Evolutionary conservation across 2,113 vertebrate species (phyloP).

Genomic region (Mugil cephalus): DNA sequence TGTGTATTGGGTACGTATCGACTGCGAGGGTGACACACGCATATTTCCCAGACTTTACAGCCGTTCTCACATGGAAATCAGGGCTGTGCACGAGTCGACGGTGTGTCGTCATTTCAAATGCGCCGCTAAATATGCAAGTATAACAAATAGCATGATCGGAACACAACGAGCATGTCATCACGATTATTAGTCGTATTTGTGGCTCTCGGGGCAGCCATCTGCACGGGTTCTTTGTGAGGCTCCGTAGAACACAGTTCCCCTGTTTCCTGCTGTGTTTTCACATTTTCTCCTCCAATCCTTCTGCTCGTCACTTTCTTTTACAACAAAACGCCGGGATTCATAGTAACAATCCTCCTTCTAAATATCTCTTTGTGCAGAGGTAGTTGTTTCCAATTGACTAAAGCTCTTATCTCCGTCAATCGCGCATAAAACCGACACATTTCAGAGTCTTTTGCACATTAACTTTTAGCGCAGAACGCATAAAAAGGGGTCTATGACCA

Average conservation of each 20-base stretch:
- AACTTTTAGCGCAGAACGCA: constrained; percentile 3
- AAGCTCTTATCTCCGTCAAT: not conserved
- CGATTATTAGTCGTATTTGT: constrained; percentile 68
- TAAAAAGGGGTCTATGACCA: no score
- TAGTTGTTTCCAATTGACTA: constrained; percentile 3
- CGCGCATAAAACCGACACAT: constrained; percentile 3
- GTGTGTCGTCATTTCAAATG: constrained; percentile 58
- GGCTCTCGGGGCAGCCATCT: constrained; percentile 67
- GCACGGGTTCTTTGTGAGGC: constrained; percentile 58
- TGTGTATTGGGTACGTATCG: not conserved
- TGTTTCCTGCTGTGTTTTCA: constrained; percentile 73
- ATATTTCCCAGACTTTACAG: constrained; percentile 42
- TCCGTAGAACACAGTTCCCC: constrained; percentile 50
- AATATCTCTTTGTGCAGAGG: constrained; percentile 4
- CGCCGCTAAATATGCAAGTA: constrained; percentile 69
- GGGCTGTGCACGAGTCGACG: constrained; percentile 50
- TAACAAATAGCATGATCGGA: constrained; percentile 69
- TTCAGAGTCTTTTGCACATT: not conserved
- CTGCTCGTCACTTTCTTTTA: constrained; percentile 61
- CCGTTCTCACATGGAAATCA: constrained; percentile 73
- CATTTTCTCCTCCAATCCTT: constrained; percentile 68
- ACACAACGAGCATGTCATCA: constrained; percentile 60
- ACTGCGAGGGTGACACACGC: not conserved
- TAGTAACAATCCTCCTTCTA: not conserved
- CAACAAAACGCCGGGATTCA: constrained; percentile 27